Evolutionary conservation across 2,113 vertebrate genomes (phyloP).

Genomic region (Hemiprocne comata): DNA sequence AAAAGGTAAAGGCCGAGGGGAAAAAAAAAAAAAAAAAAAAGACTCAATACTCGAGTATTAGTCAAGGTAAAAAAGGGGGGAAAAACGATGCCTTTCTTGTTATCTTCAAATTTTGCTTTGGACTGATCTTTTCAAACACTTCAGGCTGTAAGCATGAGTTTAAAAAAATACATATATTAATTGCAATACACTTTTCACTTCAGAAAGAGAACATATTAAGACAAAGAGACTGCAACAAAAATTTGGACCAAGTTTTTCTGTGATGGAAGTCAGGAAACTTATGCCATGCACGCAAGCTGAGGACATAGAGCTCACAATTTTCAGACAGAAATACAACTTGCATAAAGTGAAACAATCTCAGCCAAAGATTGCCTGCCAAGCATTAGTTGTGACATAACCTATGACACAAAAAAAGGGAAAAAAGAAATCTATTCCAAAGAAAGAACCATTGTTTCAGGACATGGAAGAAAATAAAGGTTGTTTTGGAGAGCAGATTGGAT

Average conservation of each 20-base stretch:
- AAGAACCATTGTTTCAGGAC: neutral
- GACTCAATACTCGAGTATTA: neutral
- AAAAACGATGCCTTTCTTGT: neutral
- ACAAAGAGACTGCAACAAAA: neutral
- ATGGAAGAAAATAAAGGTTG: neutral
- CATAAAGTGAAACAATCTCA: neutral
- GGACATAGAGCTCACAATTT: neutral
- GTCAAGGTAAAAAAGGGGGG: neutral
- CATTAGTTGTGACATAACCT: neutral
- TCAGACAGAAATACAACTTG: conserved; percentile 13
- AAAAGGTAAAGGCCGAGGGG: neutral
- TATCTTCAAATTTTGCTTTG: neutral
- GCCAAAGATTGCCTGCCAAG: neutral
- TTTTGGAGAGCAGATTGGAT: neutral
- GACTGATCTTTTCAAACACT: neutral
- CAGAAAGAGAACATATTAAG: neutral
- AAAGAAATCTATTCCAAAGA: neutral
- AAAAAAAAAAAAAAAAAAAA: neutral
- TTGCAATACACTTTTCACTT: neutral
- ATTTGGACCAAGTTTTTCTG: neutral
- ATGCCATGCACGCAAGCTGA: neutral
- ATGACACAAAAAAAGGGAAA: neutral
- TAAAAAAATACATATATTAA: neutral
- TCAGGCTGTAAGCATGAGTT: neutral
- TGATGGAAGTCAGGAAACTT: neutral